Base-by-base conservation (phyloP, 2,113 vertebrate species). In the Xiphophorus maculatus region DNA sequence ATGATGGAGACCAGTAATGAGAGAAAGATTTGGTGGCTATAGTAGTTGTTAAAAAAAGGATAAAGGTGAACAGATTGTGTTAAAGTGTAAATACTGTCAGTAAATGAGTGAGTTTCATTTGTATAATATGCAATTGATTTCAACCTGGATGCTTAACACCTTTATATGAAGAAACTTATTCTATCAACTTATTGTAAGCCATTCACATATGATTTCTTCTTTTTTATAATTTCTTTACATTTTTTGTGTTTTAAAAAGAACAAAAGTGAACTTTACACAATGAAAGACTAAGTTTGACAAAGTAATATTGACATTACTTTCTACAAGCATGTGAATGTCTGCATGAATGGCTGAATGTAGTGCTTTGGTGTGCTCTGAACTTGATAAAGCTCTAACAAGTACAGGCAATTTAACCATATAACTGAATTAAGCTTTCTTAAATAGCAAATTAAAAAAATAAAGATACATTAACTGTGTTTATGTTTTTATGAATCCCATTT, bases 1-100 rank as follows among this genome's bases (percentile, higher is more conserved):
- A 74, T 70, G 80, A 90, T 79, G 32, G 71, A 87, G 83, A 75
- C 73, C 68, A 82, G 77, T 73, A 58, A 32, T 72, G 74, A 81
- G 68, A 77, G 71, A 29, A 73, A 79, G 76, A 42, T 58, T 82
- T 82, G 76, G 65, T 37, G 69, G 48, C 78, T 77, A 63, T 11
- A 76, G 70, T 74, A 14, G 22, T 15, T 27, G 60, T 70, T 76
- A 63, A 32, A 35, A 40, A 40, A 60, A 67, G 62, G 62, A 83
- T 5, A 1, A 74, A 77, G 62, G 64, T 73, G 83, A 80, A 66
- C n/a, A 1, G 32, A 58, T 30, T 70, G 62, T 35, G 62, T 71
- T 60, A n/a, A 28, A 75, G 44, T 48, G 51, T 60, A 80, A 48
- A 74, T 17, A 71, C 10, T 2, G 28, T 63, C 62, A 65, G 27